Conservation (phyloP, 2,113 vertebrate species). For the Meleagris gallopavo region DNA sequence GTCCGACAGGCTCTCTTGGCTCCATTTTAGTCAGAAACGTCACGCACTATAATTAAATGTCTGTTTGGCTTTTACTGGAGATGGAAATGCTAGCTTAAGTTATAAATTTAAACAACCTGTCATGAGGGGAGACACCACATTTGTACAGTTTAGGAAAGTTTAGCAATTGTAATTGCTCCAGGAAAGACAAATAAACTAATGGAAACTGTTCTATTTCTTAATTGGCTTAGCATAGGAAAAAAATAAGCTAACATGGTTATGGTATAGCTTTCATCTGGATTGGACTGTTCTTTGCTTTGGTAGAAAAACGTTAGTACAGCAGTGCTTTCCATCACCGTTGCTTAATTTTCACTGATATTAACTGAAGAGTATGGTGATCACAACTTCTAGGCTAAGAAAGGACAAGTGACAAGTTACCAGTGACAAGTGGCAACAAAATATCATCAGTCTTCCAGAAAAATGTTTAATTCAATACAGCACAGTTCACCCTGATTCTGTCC, state of each 20-base stretch:
- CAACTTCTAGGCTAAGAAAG: not conserved
- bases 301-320: not conserved
- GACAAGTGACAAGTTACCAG: no score
- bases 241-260: constrained; percentile 60
- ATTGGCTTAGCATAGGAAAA: constrained; percentile 58
- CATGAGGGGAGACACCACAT: constrained; percentile 68
- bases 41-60: constrained; percentile 86
- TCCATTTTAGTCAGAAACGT: constrained; percentile 88
- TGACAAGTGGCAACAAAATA: constrained; percentile 41
- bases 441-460: constrained; percentile 20
- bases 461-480: constrained; percentile 20
- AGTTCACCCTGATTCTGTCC: constrained; percentile 30
- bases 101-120: constrained; percentile 81
- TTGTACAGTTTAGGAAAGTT: constrained; percentile 70
- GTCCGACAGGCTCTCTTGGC: constrained; percentile 81
- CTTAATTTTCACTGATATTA: constrained; percentile 26
- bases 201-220: constrained; percentile 70
- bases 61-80: constrained; percentile 76
- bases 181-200: constrained; percentile 79
- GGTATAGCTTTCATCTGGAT: constrained; percentile 48
- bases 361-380: not conserved
- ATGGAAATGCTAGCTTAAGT: constrained; percentile 74
- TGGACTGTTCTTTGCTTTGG: constrained; percentile 33
- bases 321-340: not conserved
- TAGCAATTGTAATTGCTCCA: constrained; percentile 75